These are phyloP conservation scores for Helicoverpa zea DNA, from an alignment of 1,140 invertebrate species.

Conservation along the genomic window DNA sequence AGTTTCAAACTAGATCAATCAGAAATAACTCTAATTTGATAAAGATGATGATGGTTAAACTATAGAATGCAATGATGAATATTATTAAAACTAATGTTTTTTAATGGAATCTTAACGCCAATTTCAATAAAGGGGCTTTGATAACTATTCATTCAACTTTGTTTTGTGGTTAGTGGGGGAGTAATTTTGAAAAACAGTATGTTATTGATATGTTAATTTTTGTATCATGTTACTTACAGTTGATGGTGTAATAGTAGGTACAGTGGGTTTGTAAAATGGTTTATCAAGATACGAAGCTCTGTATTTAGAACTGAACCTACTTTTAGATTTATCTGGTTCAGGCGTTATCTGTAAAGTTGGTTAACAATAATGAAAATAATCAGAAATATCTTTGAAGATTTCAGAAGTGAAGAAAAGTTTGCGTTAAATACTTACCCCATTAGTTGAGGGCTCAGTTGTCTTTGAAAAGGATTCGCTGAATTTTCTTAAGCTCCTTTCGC, in stretches of 20 bases:
- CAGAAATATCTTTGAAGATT: background rate
- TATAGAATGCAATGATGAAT: conserved; percentile 22
- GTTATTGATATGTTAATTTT: conserved; percentile 17
- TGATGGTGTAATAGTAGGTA: conserved; percentile 84
- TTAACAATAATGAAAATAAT: conserved; percentile 43
- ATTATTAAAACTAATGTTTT: conserved; percentile 23
- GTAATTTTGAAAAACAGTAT: conserved; percentile 42
- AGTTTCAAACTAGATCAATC: background rate
- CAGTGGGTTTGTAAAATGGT: conserved; percentile 84
- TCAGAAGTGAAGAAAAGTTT: background rate
- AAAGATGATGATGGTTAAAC: conserved; percentile 31
- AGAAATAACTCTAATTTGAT: conserved; percentile 24
- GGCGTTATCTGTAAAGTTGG: conserved; percentile 77
- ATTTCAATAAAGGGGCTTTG: conserved; percentile 85
- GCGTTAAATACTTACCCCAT: conserved; percentile 74
- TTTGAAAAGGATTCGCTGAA: conserved; percentile 77
- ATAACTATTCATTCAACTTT: conserved; percentile 12
- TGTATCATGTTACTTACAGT: conserved; percentile 80
- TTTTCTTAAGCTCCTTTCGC: conserved; percentile 70
- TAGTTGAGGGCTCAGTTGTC: conserved; percentile 76
- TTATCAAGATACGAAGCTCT: conserved; percentile 79
- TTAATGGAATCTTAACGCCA: conserved; percentile 67
- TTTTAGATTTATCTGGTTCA: conserved; percentile 79
- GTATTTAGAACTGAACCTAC: conserved; percentile 85
- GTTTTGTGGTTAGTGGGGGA: conserved; percentile 1